phyloP scores from a whole-genome alignment of 2,797 vertebrate genomes.

The Alauda arvensis region DNA sequence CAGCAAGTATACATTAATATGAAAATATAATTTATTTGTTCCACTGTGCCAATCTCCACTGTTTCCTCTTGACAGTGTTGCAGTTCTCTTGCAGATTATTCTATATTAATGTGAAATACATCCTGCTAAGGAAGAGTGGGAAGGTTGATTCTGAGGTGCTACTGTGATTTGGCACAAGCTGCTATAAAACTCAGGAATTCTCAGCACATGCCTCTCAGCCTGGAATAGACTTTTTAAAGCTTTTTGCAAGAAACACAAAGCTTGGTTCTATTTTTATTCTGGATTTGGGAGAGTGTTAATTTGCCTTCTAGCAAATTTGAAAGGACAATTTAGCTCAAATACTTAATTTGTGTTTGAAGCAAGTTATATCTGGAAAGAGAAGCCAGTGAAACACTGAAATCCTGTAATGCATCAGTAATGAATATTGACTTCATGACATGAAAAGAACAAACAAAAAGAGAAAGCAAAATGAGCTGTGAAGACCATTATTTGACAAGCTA shows the following conservation, averaged over 20 bases:
- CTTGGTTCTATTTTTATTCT: conserved; percentile 12
- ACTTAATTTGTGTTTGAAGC: conserved; percentile 19
- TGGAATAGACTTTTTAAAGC: background rate
- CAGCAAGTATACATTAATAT: background rate
- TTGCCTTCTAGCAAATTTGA: conserved; percentile 6
- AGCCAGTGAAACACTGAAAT: background rate
- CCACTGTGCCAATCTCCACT: background rate
- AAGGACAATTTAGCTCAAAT: conserved; percentile 8
- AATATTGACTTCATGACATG: conserved; percentile 4
- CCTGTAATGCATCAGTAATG: background rate
- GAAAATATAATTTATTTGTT: background rate
- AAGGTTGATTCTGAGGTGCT: background rate
- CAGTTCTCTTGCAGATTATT: background rate
- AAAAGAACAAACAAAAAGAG: background rate
- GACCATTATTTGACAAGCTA: background rate
- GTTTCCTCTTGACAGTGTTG: background rate
- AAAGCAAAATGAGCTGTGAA: background rate
- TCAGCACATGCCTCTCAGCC: background rate
- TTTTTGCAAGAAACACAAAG: background rate
- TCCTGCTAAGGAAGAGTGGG: background rate
- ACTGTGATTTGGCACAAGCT: conserved; percentile 14
- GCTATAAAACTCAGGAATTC: background rate
- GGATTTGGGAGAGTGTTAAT: background rate
- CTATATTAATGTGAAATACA: background rate
- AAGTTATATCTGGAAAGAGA: background rate